These are phyloP conservation scores for Sciurus vulgaris DNA, from an alignment of 2,797 vertebrate genomes.

Conservation along the genomic window DNA sequence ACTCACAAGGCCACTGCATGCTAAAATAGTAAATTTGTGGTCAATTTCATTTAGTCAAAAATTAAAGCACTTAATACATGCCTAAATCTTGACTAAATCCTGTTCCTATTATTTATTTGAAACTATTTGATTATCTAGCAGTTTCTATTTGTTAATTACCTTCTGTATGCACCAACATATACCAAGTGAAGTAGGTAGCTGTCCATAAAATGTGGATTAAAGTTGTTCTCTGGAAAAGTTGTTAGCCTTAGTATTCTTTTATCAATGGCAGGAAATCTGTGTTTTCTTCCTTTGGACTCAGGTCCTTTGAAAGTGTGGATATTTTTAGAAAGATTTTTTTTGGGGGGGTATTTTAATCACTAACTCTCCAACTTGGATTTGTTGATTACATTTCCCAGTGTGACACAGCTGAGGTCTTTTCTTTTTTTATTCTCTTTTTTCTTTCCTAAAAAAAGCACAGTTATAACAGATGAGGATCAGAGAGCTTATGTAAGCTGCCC, in stretches of 20 bases:
- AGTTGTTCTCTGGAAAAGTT: background rate
- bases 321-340: constrained; percentile 1
- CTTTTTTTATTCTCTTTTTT: background rate
- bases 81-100: background rate
- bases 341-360: constrained; percentile 5
- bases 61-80: constrained; percentile 9
- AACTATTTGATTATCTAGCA: constrained; percentile 11
- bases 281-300: background rate
- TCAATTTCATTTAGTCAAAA: constrained; percentile 19
- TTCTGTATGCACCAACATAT: background rate
- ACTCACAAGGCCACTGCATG: background rate
- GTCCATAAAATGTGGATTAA: background rate
- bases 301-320: background rate
- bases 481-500: background rate
- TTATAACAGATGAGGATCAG: background rate
- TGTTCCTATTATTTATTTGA: background rate
- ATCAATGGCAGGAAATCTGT: background rate
- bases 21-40: background rate
- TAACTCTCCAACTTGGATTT: background rate
- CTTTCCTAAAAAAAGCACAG: background rate
- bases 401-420: background rate
- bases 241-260: background rate
- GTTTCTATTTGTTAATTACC: constrained; percentile 24
- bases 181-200: background rate
- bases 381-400: background rate